Base-by-base conservation (phyloP, 1,140 invertebrate genomes). In the Drosophila mayri region DNA sequence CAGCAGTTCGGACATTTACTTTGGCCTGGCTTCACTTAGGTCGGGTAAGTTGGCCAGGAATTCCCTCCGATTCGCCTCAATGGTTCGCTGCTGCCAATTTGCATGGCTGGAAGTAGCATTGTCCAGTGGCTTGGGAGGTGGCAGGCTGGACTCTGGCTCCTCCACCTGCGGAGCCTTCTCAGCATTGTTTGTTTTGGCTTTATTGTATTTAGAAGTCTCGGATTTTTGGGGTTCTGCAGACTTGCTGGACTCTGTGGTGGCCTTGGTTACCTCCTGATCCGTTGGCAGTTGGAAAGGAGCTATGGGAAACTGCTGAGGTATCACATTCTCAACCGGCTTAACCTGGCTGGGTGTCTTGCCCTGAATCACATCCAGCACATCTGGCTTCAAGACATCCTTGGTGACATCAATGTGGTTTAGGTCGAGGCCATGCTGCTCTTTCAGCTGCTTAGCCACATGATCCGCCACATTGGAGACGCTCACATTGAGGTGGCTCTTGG, bases 61-160 rank as follows among this genome's bases (percentile, higher is more conserved):
- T 63, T 91, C 83, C 62, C 81, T 81, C 67, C 88, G 88, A 88
- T 87, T 91, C 55, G 84, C 80, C 47, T 81, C 62, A 78, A 91
- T 81, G 62, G 83, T 77, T 87, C 61, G 63, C 54, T 87, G 78
- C 46, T 91, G 90, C 88, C 88, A 91, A 65, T 62, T 74, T 44
- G 44, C 73, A 62, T 75, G 16, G 59, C 60, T 64, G 14, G 54
- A 40, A 55, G 52, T 68, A 38, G 25, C 50, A 32, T 71, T 81
- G 60, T 72, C 54, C 58, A 90, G 71, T 58, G 85, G 78, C 43
- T 43, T 72, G 28, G 85, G 85, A 32, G 72, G 47, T 5, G 74
- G 71, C 41, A 77, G 37, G 14, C 50, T 52, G 4, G 49, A 37
- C 47, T 44, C 70, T 12, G 49, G 11, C 14, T 47, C 32, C 46